phyloP scores from a whole-genome alignment of 2,113 vertebrate species.

The Propithecus coquereli region DNA sequence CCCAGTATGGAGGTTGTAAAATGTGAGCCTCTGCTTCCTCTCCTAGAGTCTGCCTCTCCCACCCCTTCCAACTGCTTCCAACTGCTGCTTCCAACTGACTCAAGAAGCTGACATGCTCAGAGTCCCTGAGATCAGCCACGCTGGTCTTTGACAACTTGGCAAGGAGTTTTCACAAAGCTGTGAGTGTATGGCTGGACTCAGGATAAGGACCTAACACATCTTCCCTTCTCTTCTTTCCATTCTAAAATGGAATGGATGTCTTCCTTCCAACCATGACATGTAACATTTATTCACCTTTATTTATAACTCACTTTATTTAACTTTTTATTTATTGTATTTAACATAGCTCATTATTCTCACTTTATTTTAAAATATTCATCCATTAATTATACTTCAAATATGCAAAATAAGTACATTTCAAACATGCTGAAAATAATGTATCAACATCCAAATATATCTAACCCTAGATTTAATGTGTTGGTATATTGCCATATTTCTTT shows the following conservation, averaged over 20 bases:
- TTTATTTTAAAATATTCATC: not conserved
- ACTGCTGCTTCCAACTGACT: not conserved
- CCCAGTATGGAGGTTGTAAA: fast-evolving
- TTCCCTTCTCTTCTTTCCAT: not conserved
- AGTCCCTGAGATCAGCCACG: not conserved
- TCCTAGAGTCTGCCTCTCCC: not conserved
- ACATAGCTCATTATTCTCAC: not conserved
- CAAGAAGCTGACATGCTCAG: not conserved
- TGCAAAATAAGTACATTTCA: not conserved
- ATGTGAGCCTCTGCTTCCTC: not conserved
- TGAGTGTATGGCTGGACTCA: not conserved
- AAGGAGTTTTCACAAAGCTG: not conserved
- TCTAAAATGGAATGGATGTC: not conserved
- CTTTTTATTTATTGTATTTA: not conserved
- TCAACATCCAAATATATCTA: not conserved
- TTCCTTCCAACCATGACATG: not conserved
- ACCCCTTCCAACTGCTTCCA: not conserved
- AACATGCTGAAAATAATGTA: not conserved
- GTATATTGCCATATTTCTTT: slow-evolving; percentile 2
- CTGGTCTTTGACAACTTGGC: not conserved
- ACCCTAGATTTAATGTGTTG: not conserved
- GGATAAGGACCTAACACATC: not conserved
- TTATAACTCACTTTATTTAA: not conserved
- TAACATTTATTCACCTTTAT: not conserved
- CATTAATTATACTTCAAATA: not conserved